Evolutionary conservation across 2,113 vertebrate genomes (phyloP).

Genomic region (Cromileptes altivelis): DNA sequence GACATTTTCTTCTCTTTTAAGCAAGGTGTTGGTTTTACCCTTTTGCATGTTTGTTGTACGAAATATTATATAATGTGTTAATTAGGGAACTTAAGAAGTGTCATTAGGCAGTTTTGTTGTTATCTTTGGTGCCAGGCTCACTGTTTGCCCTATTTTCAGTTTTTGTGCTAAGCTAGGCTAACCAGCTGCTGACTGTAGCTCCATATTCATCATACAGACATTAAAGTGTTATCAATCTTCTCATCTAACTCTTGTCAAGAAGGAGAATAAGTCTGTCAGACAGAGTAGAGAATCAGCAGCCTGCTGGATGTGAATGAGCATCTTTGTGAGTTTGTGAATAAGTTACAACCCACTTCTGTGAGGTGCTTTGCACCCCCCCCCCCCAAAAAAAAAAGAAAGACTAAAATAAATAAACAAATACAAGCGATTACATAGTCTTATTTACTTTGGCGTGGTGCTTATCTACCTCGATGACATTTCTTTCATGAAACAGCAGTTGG

Average conservation of each 20-base stretch:
- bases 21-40: too few relatives aligned
- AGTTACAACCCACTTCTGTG: neutral
- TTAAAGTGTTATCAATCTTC: too few relatives aligned
- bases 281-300: too few relatives aligned
- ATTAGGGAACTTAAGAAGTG: too few relatives aligned
- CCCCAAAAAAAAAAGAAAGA: slow-evolving; percentile 5
- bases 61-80: too few relatives aligned
- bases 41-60: too few relatives aligned
- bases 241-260: too few relatives aligned
- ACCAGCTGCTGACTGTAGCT: neutral
- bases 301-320: too few relatives aligned
- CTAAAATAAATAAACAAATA: neutral
- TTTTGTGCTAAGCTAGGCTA: too few relatives aligned
- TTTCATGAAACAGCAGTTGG: slow-evolving; percentile 65
- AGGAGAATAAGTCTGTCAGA: too few relatives aligned
- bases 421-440: slow-evolving; percentile 25
- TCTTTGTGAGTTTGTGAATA: slow-evolving; percentile 1
- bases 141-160: too few relatives aligned
- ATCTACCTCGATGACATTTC: slow-evolving; percentile 71
- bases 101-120: neutral
- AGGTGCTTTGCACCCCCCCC: slow-evolving; percentile 1
- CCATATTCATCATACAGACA: neutral
- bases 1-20: too few relatives aligned
- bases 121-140: neutral
- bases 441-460: slow-evolving; percentile 80